These are phyloP conservation scores for Euplagia quadripunctaria DNA, from an alignment of 2,888 invertebrate genomes.

Conservation along the genomic window DNA sequence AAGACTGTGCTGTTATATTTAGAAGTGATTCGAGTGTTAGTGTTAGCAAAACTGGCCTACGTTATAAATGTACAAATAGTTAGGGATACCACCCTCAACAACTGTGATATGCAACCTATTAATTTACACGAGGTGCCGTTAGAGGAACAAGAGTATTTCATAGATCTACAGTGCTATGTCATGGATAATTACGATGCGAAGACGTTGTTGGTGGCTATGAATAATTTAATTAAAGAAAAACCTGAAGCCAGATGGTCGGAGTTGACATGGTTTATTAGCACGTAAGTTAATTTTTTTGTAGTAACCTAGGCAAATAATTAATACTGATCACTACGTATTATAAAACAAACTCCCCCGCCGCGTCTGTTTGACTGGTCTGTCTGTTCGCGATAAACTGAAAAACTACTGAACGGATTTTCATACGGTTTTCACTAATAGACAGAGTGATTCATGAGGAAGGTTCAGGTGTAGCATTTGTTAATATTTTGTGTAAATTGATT, in stretches of 20 bases:
- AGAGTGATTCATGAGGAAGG: no score
- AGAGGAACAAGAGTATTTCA: slow-evolving; percentile 69
- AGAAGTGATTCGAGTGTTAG: slow-evolving; percentile 75
- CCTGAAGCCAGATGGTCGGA: slow-evolving; percentile 90
- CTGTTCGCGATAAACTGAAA: no score
- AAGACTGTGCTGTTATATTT: slow-evolving; percentile 73
- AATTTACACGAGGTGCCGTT: slow-evolving; percentile 77
- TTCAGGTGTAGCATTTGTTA: no score
- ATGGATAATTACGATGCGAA: slow-evolving; percentile 86
- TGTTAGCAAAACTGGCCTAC: slow-evolving; percentile 75
- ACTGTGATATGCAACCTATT: slow-evolving; percentile 78
- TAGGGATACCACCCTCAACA: slow-evolving; percentile 67
- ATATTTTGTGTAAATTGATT: no score
- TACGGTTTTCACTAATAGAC: no score
- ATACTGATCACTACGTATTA: not conserved
- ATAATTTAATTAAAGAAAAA: slow-evolving; percentile 87
- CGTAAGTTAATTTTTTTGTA: slow-evolving; percentile 81
- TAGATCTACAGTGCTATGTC: slow-evolving; percentile 88
- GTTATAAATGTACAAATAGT: slow-evolving; percentile 84
- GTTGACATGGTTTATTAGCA: slow-evolving; percentile 90
- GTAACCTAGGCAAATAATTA: no score
- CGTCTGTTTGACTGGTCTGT: no score
- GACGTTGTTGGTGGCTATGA: slow-evolving; percentile 88
- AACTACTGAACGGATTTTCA: no score
- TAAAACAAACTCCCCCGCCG: no score